These are phyloP conservation scores for Oryzias woworae DNA, from an alignment of 2,113 vertebrate species.

Conservation along the genomic window DNA sequence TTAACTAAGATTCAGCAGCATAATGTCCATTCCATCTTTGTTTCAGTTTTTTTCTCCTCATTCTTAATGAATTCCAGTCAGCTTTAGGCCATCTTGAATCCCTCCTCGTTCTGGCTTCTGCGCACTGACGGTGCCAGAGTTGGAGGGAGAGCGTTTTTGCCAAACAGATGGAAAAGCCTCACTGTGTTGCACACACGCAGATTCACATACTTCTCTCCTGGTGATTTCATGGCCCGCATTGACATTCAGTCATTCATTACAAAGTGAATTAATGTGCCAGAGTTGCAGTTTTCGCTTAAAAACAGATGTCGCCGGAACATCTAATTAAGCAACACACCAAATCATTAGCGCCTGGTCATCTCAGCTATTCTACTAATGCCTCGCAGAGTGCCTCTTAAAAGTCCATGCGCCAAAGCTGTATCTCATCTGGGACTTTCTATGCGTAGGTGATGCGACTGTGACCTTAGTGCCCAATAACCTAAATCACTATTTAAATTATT, in stretches of 20 bases:
- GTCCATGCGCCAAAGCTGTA: conserved; percentile 8
- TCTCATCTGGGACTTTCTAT: conserved; percentile 31
- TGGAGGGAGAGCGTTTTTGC: conserved; percentile 64
- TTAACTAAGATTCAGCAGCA: conserved; percentile 75
- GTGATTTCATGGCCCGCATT: conserved; percentile 69
- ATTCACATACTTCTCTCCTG: conserved; percentile 58
- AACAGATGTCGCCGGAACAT: conserved; percentile 73
- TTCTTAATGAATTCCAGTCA: conserved; percentile 73
- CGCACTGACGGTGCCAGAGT: conserved; percentile 56
- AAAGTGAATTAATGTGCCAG: conserved; percentile 76
- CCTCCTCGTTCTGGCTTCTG: conserved; percentile 69
- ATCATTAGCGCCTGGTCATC: conserved; percentile 55
- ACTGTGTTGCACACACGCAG: conserved; percentile 67
- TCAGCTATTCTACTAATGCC: conserved; percentile 35
- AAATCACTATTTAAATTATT: conserved; percentile 81
- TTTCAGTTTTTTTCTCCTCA: conserved; percentile 56
- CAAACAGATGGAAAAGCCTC: conserved; percentile 78
- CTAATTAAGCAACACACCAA: conserved; percentile 71
- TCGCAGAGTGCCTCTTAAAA: conserved; percentile 14
- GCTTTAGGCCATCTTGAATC: conserved; percentile 74
- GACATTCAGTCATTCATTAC: conserved; percentile 77
- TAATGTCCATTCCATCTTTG: conserved; percentile 76
- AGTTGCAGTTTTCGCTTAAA: conserved; percentile 73
- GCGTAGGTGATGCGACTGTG: conserved; percentile 53
- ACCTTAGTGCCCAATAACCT: conserved; percentile 70